Percentiles rank a stretch among this genome's conserved stretches.
Conservation (phyloP, 2,113 vertebrate species). For the Sisor rabdophorus region DNA sequence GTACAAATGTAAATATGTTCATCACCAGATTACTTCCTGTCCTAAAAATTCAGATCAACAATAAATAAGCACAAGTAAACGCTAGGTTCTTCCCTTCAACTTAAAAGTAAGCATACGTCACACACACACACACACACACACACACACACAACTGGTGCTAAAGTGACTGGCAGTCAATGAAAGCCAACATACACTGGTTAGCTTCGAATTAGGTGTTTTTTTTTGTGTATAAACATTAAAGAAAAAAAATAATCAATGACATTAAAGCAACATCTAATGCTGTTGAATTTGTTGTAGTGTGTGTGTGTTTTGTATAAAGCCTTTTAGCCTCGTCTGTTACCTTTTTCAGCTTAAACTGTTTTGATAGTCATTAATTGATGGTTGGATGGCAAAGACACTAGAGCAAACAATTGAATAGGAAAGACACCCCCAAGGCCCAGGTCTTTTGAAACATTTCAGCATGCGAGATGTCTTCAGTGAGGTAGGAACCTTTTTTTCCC, state of each 20-base stretch:
- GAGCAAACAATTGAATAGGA: no score
- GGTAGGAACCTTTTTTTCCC: not conserved
- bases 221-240: not conserved
- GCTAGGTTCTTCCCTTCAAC: not conserved
- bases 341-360: constrained; percentile 6
- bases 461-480: not conserved
- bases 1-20: not conserved
- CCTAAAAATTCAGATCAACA: not conserved
- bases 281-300: not conserved
- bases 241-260: not conserved
- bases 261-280: not conserved
- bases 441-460: not conserved
- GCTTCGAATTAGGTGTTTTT: not conserved
- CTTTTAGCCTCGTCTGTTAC: not conserved
- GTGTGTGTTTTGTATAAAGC: not conserved
- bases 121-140: no score
- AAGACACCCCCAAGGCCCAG: not conserved
- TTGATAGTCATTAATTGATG: constrained; percentile 16
- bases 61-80: not conserved
- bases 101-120: not conserved
- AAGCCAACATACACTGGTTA: not conserved
- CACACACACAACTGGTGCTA: not conserved
- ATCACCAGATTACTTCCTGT: not conserved
- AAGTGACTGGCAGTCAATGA: not conserved
- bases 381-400: not conserved